Evolutionary conservation across 2,888 invertebrate genomes (phyloP).

Genomic region (Dolomedes plantarius): DNA sequence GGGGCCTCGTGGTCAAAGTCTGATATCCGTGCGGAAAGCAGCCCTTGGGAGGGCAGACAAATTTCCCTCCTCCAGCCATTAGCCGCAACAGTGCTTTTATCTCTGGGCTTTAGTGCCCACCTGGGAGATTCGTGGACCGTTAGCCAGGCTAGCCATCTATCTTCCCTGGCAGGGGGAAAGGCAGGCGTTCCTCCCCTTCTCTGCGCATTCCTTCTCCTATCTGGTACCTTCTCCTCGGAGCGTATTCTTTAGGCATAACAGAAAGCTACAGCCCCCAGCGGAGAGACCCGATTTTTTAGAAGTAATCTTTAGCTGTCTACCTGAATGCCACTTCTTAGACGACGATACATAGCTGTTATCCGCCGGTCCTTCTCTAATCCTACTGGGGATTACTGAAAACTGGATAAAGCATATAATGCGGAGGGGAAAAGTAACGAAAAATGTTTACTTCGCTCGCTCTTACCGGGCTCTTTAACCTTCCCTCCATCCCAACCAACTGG

Average conservation of each 20-base stretch:
- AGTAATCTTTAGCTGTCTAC: slow-evolving; percentile 71
- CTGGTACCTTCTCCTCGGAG: slow-evolving; percentile 35
- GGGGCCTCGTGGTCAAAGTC: slow-evolving; percentile 67
- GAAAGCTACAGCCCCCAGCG: slow-evolving; percentile 71
- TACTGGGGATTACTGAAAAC: slow-evolving; percentile 70
- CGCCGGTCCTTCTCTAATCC: slow-evolving; percentile 45
- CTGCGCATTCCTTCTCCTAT: slow-evolving; percentile 43
- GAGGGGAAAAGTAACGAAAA: slow-evolving; percentile 50
- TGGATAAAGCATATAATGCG: slow-evolving; percentile 66
- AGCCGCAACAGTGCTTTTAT: slow-evolving; percentile 73
- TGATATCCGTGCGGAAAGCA: slow-evolving; percentile 70
- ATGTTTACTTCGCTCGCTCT: slow-evolving; percentile 52
- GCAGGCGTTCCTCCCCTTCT: slow-evolving; percentile 16
- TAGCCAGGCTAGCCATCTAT: slow-evolving; percentile 69
- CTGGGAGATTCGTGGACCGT: slow-evolving; percentile 70
- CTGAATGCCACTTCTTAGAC: slow-evolving; percentile 70
- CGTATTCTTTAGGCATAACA: slow-evolving; percentile 70
- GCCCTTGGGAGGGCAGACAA: slow-evolving; percentile 71
- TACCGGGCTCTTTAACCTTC: slow-evolving; percentile 47
- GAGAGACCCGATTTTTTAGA: slow-evolving; percentile 70
- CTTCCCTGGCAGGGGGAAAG: slow-evolving; percentile 55
- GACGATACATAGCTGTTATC: slow-evolving; percentile 70
- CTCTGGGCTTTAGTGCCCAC: slow-evolving; percentile 71
- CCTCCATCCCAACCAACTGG: slow-evolving; percentile 48
- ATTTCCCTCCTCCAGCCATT: slow-evolving; percentile 71